These are phyloP conservation scores for Pachyuromys duprasi DNA, from an alignment of 2,797 vertebrate genomes.

Conservation along the genomic window DNA sequence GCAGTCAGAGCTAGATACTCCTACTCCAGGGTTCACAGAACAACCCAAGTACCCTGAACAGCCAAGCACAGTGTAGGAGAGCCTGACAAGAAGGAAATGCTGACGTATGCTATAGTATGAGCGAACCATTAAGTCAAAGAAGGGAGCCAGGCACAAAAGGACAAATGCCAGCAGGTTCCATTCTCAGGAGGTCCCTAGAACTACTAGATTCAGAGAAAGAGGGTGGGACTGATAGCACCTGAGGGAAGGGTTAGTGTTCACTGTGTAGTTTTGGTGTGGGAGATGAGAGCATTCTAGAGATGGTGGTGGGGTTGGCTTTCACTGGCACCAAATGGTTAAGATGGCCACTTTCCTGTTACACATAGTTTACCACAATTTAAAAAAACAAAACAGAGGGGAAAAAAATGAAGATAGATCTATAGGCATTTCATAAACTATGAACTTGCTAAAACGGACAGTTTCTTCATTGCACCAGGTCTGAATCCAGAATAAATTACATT, in stretches of 20 bases:
- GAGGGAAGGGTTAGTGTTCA: background rate
- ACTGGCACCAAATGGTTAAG: background rate
- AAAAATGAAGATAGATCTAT: background rate
- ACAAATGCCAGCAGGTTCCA: rapidly evolving
- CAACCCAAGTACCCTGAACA: background rate
- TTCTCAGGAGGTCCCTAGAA: background rate
- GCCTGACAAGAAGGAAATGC: background rate
- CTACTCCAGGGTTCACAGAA: rapidly evolving
- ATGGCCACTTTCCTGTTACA: background rate
- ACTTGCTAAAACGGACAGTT: rapidly evolving
- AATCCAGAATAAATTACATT: background rate
- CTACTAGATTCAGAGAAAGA: background rate
- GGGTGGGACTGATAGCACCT: background rate
- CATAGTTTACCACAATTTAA: background rate
- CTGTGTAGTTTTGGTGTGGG: background rate
- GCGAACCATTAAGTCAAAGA: rapidly evolving
- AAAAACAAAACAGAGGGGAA: background rate
- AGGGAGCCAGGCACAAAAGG: background rate
- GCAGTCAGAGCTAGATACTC: rapidly evolving
- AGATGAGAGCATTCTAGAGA: background rate
- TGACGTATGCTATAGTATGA: background rate
- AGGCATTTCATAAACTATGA: background rate
- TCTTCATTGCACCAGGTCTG: background rate
- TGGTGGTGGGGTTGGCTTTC: background rate
- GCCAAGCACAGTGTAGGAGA: rapidly evolving